Evolutionary conservation across 1,140 invertebrate species (phyloP).

Genomic region (Hermatobates lingyangjiaoensis): DNA sequence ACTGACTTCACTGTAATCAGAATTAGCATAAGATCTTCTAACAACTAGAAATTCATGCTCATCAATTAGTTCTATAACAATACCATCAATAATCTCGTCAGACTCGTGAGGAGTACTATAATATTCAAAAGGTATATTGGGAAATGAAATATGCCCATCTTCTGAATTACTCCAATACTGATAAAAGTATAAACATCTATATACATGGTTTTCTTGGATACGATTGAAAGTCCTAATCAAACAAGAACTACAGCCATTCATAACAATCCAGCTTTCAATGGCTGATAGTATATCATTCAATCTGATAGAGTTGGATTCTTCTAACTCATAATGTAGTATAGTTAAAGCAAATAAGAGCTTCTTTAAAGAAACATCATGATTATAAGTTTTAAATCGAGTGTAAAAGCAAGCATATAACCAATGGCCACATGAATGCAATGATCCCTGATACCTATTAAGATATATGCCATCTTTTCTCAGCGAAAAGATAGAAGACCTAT

Average conservation of each 20-base stretch:
- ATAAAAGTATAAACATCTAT: not conserved
- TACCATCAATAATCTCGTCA: not conserved
- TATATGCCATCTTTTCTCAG: not conserved
- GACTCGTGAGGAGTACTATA: not conserved
- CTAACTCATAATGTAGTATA: not conserved
- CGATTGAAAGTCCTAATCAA: not conserved
- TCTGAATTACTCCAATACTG: not conserved
- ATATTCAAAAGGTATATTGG: not conserved
- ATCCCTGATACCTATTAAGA: not conserved
- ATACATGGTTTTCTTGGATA: not conserved
- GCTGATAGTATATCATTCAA: not conserved
- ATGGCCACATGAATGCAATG: not conserved
- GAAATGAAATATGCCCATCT: not conserved
- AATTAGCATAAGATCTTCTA: not conserved
- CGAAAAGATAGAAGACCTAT: not conserved
- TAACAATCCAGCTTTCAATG: not conserved
- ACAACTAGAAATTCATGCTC: not conserved
- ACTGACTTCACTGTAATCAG: not conserved
- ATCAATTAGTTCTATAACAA: not conserved
- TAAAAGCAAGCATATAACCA: not conserved
- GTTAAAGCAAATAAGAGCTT: not conserved
- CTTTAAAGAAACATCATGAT: not conserved
- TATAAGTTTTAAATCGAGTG: not conserved
- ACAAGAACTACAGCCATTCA: not conserved
- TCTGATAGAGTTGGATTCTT: not conserved